Percentiles rank a stretch among this genome's conserved stretches.
These are phyloP conservation scores for Lagenorhynchus albirostris DNA, from an alignment of 2,113 vertebrate species.

Conservation along the genomic window DNA sequence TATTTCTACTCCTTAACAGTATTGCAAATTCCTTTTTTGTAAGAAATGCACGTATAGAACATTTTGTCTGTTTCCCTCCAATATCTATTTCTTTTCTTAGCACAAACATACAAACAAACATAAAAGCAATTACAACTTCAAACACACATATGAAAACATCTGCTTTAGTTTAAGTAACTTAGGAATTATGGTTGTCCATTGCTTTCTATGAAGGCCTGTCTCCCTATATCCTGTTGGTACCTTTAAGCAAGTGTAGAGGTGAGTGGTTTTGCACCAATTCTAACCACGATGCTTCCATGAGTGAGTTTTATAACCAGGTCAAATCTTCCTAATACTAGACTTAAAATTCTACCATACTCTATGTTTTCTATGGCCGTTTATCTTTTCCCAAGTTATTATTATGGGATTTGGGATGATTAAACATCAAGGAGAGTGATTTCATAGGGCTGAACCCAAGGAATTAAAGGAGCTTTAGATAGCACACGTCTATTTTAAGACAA, in stretches of 20 bases:
- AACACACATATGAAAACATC: neutral
- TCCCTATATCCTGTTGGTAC: neutral
- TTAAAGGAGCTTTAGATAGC: slow-evolving; percentile 62
- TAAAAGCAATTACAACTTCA: neutral
- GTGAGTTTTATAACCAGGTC: slow-evolving; percentile 55
- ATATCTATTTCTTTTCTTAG: neutral
- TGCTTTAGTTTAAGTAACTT: neutral
- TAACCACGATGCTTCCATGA: slow-evolving; percentile 51
- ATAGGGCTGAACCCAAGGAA: slow-evolving; percentile 54
- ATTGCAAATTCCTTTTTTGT: neutral
- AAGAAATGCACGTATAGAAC: neutral
- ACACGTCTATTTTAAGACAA: slow-evolving; percentile 58
- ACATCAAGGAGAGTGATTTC: slow-evolving; percentile 57
- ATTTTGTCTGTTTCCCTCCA: neutral
- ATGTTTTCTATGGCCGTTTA: slow-evolving; percentile 56
- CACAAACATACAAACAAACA: neutral
- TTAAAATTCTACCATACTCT: slow-evolving; percentile 1
- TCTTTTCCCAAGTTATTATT: slow-evolving; percentile 63
- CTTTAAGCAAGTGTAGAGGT: neutral
- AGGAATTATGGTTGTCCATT: neutral
- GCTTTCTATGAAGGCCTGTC: neutral
- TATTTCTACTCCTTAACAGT: neutral
- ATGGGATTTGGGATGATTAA: slow-evolving; percentile 63
- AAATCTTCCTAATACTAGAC: slow-evolving; percentile 58
- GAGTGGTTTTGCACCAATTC: neutral